These are phyloP conservation scores for Philypnodon macrostomus DNA, from an alignment of 2,797 vertebrate species.

Conservation along the genomic window DNA sequence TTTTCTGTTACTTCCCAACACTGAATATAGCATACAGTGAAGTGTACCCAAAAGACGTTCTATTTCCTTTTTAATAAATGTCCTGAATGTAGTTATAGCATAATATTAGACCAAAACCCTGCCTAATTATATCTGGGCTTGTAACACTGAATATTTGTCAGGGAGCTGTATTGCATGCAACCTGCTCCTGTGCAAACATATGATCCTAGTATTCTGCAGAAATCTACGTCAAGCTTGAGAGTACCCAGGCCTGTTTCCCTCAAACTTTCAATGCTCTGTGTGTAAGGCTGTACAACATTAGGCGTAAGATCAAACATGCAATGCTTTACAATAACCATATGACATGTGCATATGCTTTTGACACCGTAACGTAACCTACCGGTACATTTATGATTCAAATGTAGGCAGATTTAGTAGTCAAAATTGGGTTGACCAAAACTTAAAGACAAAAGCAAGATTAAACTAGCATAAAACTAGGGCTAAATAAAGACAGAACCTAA, in stretches of 20 bases:
- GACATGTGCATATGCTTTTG: too few species aligned
- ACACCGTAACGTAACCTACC: too few species aligned
- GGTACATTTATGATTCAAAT: too few species aligned
- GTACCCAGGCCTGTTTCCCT: constrained; percentile 8
- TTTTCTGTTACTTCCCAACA: too few species aligned
- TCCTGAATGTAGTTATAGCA: constrained; percentile 51
- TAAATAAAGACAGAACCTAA: too few species aligned
- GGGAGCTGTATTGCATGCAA: constrained; percentile 19
- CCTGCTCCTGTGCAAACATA: constrained; percentile 48
- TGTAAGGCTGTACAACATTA: too few species aligned
- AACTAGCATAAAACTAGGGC: too few species aligned
- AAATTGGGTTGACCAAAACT: too few species aligned
- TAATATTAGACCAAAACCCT: constrained; percentile 41
- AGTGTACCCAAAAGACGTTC: constrained; percentile 30
- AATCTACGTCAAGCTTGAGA: constrained; percentile 10
- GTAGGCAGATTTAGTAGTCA: too few species aligned
- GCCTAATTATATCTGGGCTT: constrained; percentile 52
- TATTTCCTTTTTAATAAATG: constrained; percentile 59
- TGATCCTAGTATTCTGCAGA: constrained; percentile 20
- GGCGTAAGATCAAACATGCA: too few species aligned
- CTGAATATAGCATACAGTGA: constrained; percentile 2
- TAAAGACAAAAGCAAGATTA: too few species aligned
- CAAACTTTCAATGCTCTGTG: constrained; percentile 25
- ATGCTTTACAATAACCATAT: too few species aligned
- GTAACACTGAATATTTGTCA: constrained; percentile 50